These are phyloP conservation scores for Gobionotothen gibberifrons DNA, from an alignment of 2,797 vertebrate genomes.

Conservation along the genomic window DNA sequence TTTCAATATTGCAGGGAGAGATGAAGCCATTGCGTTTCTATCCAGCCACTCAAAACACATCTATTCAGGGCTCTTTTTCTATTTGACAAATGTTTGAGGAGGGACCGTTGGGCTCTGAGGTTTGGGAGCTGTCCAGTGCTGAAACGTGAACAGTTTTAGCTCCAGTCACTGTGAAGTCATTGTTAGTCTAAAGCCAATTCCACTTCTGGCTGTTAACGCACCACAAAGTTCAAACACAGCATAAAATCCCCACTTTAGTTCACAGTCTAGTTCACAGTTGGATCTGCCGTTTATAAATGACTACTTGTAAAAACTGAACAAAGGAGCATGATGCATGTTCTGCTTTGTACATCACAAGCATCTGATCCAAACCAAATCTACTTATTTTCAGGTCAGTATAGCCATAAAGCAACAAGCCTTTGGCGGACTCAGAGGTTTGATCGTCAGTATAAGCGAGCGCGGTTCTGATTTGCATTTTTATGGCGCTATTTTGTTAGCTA, in stretches of 20 bases:
- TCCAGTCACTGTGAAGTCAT: constrained; percentile 42
- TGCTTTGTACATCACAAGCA: constrained; percentile 22
- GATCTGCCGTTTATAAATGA: constrained; percentile 32
- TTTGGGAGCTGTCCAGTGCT: constrained; percentile 82
- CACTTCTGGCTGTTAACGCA: constrained; percentile 36
- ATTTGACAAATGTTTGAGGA: constrained; percentile 28
- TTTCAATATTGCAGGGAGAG: constrained; percentile 54
- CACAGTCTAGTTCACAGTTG: constrained; percentile 15
- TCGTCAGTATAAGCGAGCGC: constrained; percentile 33
- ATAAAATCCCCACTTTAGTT: constrained; percentile 41
- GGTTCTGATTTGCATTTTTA: constrained; percentile 73
- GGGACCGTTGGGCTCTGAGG: constrained; percentile 14
- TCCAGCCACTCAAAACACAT: constrained; percentile 37
- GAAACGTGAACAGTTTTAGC: constrained; percentile 55
- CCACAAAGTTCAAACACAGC: constrained; percentile 55
- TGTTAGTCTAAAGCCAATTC: constrained; percentile 45
- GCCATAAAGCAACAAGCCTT: constrained; percentile 31
- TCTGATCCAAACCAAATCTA: constrained; percentile 37
- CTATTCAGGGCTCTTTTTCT: constrained; percentile 18
- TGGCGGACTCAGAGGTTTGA: constrained; percentile 46
- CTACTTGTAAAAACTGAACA: constrained; percentile 1
- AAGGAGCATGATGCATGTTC: constrained; percentile 4
- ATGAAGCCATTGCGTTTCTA: constrained; percentile 27
- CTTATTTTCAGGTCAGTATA: constrained; percentile 34
- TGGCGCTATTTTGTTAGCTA: constrained; percentile 62